Evolutionary conservation across 2,888 invertebrate species (phyloP), one percentile per base, ranked within the genome.

Genomic region (Dynastes maya): DNA sequence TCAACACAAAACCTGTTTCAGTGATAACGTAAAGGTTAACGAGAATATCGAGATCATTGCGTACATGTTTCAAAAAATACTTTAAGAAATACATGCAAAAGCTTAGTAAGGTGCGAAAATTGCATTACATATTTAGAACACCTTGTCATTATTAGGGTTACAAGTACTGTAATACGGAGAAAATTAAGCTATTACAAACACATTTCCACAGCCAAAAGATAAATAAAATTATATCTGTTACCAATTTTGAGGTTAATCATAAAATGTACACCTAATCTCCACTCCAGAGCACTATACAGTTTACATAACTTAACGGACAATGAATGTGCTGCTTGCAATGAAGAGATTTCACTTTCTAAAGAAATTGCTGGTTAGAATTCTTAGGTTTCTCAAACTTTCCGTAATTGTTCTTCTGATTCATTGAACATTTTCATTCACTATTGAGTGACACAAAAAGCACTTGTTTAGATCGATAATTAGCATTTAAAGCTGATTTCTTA

Each of bases 331-430:
- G 22, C n/a, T 55, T 22, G 6, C 55, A 65, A 65, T 16, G 65
- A 37, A 65, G 16, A 40, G 45, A 45, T 45, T 63, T 65, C 45
- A 65, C 65, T 65, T 65, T 65, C 65, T 65, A 65, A n/a, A 22
- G 65, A 65, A 45, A 65, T 55, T 55, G 8, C 22, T 6, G 5
- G n/a, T n/a, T 55, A n/a, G n/a, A 55, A 6, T 55, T 55, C 55
- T 55, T 22, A 16, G 13, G n/a, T 55, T 55, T 55, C 16, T 22
- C 8, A 22, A 8, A 55, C n/a, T 8, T 2, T 55, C 22, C 22
- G 55, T 22, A 6, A 8, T 55, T 55, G 53, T 22, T 22, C 16
- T 16, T 16, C 16, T 55, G n/a, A 22, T 22, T n/a, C 22, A 22
- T 55, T 55, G n/a, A n/a, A 55, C n/a, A n/a, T 16, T 55, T 55